A percentile compares a stretch with the other conserved stretches of the same genome.
phyloP scores from a whole-genome alignment of 2,113 vertebrate genomes.

The Oreotrochilus melanogaster region DNA sequence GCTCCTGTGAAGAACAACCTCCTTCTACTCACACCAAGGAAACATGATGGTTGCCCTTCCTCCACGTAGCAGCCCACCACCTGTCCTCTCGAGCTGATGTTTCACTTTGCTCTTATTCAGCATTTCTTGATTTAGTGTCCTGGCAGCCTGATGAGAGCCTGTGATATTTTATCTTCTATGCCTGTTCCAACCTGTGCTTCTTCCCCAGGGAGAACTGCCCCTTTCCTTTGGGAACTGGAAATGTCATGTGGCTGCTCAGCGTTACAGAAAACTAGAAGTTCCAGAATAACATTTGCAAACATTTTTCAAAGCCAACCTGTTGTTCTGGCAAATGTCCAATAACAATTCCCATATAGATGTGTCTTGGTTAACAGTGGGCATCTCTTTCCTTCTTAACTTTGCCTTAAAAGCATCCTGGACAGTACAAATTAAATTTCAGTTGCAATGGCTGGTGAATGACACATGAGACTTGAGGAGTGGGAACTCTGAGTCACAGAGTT shows the following conservation, averaged over 20 bases:
- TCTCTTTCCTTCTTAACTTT: not conserved
- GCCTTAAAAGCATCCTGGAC: not conserved
- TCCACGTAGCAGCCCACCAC: accelerated
- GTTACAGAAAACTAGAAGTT: not conserved
- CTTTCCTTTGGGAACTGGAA: not conserved
- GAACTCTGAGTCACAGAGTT: not conserved
- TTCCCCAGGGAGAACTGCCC: not conserved
- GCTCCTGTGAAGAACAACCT: not conserved
- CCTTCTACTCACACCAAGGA: accelerated
- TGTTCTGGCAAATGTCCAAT: not conserved
- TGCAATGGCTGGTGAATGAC: not conserved
- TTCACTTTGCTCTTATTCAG: not conserved
- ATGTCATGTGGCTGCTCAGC: not conserved
- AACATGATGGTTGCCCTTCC: accelerated
- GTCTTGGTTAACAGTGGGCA: not conserved
- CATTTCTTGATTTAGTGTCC: not conserved
- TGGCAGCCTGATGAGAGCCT: not conserved
- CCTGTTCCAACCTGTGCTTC: not conserved
- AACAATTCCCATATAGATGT: not conserved
- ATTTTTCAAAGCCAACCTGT: not conserved
- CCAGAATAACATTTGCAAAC: not conserved
- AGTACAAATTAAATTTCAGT: not conserved
- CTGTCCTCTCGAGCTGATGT: not conserved
- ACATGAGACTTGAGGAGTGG: not conserved
- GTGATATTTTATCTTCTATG: not conserved